Conservation (phyloP, 1,140 invertebrate genomes). For the Drosophila pseudoobscura region DNA sequence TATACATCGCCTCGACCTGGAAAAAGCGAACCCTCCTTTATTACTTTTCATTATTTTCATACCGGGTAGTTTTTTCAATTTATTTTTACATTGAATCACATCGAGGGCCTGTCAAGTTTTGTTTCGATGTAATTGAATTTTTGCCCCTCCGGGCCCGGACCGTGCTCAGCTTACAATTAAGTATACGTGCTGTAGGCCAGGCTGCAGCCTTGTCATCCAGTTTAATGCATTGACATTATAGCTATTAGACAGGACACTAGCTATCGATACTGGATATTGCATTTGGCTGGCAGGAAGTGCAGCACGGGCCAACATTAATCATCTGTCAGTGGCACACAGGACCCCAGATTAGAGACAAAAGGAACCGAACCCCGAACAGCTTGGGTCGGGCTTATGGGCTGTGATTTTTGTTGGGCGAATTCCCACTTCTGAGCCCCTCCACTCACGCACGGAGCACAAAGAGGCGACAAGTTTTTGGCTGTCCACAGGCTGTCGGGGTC, state of each 20-base stretch:
- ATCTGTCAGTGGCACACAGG: conserved; percentile 36
- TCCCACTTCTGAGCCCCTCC: conserved; percentile 54
- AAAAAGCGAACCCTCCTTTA: not conserved
- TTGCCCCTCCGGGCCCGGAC: not conserved
- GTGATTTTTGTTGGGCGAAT: conserved; percentile 64
- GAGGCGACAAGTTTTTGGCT: conserved; percentile 72
- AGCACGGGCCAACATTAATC: conserved; percentile 61
- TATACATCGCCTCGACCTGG: not conserved
- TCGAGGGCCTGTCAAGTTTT: conserved; percentile 43
- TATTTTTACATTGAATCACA: conserved; percentile 30
- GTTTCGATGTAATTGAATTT: conserved; percentile 68
- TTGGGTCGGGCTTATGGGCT: conserved; percentile 37
- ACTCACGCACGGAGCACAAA: conserved; percentile 17
- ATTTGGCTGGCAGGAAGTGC: conserved; percentile 44
- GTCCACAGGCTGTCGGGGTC: conserved; percentile 67
- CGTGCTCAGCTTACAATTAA: conserved; percentile 37
- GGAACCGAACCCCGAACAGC: not conserved
- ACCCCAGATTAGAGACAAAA: conserved; percentile 22
- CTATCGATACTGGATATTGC: conserved; percentile 57
- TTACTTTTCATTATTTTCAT: conserved; percentile 13
- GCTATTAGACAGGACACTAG: conserved; percentile 35
- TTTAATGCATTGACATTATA: conserved; percentile 34
- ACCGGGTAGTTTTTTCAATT: conserved; percentile 37
- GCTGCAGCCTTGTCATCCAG: conserved; percentile 26
- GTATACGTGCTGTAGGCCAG: conserved; percentile 37